phyloP scores from a whole-genome alignment of 1,140 invertebrate species.

The Samia ricini region DNA sequence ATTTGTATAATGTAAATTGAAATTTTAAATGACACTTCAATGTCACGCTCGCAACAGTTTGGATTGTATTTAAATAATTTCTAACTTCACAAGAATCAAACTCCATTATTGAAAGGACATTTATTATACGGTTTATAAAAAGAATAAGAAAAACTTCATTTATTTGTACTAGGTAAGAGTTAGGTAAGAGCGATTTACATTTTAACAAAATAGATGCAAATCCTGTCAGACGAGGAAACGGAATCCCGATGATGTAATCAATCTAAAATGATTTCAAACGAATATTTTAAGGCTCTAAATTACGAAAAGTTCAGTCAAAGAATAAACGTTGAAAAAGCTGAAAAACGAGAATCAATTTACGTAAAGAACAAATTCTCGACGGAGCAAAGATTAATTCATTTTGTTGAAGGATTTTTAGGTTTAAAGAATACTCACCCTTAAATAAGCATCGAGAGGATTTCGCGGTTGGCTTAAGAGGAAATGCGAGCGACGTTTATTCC shows the following conservation, averaged over 20 bases:
- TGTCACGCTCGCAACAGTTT: no score
- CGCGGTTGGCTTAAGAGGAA: slow-evolving; percentile 26
- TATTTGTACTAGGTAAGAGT: no score
- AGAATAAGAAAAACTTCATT: no score
- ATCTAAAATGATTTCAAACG: background rate
- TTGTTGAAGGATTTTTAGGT: slow-evolving; percentile 26
- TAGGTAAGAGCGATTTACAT: no score
- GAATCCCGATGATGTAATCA: background rate
- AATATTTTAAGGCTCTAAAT: background rate
- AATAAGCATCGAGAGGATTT: slow-evolving; percentile 23
- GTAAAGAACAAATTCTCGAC: slow-evolving; percentile 22
- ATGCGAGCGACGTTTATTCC: no score
- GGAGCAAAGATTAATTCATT: slow-evolving; percentile 30
- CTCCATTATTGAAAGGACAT: no score
- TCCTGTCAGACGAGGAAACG: background rate
- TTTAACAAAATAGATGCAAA: background rate
- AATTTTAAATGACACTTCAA: no score
- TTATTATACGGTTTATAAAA: no score
- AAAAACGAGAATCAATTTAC: slow-evolving; percentile 1
- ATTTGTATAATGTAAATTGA: no score
- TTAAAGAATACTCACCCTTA: slow-evolving; percentile 32
- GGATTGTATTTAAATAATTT: no score
- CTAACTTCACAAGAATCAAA: no score
- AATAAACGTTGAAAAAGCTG: background rate
- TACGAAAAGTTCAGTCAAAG: background rate